Evolutionary conservation across 2,797 vertebrate genomes (phyloP), one percentile per base, ranked within the genome.

Genomic region (Falco cherrug): DNA sequence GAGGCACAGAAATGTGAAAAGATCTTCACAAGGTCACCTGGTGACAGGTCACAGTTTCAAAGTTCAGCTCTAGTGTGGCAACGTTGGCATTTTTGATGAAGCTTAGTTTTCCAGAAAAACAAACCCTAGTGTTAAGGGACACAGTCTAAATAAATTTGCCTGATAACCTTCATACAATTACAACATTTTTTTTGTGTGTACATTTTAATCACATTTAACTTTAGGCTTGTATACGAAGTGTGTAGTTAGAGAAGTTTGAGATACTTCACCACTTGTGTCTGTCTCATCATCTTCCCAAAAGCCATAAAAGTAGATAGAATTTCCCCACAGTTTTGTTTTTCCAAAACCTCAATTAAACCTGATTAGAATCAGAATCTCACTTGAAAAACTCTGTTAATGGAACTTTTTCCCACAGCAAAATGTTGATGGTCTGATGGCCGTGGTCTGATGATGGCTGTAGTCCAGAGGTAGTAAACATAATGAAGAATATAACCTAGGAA

Each of bases 81-180:
- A 60, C 2, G 4, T 13, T 50, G 45, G 71, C 33, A 57, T 92
- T 95, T 96, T 87, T 83, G 70, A 80, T 79, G 59, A 60, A 90
- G 63, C 0, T 0, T n/a, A 18, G 39, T 80, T 95, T 90, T 93
- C 25, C 33, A 37, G 88, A 89, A 95, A 96, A 97, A 93, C 90
- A 96, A 95, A 48, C 33, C 35, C 33, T 54, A 39, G 10, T 22
- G 29, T 89, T 91, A 84, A 84, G 45, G 85, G 67, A 13, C 90
- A 93, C 43, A 39, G 64, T 51, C 84, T 87, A 95, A 95, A 95
- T 85, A 94, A 93, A 87, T 95, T 87, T 92, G 45, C 33, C 80
- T 68, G 39, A 17, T 95, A 93, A 64, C 33, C 74, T 71, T 93
- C 60, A 83, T 84, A 26, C 43, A 80, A 22, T 93, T 92, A 33